Percentiles rank a stretch among this genome's conserved stretches.
Evolutionary conservation across 2,888 invertebrate genomes (phyloP).

Genomic region (Chironomus riparius): DNA sequence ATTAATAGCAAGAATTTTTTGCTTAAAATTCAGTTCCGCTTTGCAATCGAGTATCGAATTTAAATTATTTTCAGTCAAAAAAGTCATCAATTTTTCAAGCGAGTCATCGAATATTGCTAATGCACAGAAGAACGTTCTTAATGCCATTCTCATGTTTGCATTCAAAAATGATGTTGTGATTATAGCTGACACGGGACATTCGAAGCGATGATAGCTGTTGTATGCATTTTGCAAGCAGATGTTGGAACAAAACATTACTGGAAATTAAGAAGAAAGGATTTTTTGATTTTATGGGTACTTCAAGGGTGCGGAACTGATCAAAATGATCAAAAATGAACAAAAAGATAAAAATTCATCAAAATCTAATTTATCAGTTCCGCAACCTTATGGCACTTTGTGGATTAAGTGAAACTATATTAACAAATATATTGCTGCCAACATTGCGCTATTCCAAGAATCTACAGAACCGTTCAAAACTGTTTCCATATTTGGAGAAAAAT

Average conservation of each 20-base stretch:
- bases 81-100: constrained; percentile 30
- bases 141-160: neutral
- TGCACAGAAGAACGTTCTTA: neutral
- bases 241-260: neutral
- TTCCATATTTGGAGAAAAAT: no score
- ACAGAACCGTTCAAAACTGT: no score
- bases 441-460: no score
- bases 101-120: neutral
- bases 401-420: no score
- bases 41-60: neutral
- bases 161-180: neutral
- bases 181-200: neutral
- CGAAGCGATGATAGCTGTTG: neutral
- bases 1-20: neutral
- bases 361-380: no score
- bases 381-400: no score
- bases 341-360: no score
- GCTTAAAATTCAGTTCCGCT: neutral
- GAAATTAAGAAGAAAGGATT: neutral
- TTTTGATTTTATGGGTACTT: neutral
- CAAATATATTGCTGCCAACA: no score
- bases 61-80: neutral
- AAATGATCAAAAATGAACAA: no score
- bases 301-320: neutral
- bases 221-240: neutral